phyloP scores from a whole-genome alignment of 2,797 vertebrate genomes.

The Momotus momota region DNA sequence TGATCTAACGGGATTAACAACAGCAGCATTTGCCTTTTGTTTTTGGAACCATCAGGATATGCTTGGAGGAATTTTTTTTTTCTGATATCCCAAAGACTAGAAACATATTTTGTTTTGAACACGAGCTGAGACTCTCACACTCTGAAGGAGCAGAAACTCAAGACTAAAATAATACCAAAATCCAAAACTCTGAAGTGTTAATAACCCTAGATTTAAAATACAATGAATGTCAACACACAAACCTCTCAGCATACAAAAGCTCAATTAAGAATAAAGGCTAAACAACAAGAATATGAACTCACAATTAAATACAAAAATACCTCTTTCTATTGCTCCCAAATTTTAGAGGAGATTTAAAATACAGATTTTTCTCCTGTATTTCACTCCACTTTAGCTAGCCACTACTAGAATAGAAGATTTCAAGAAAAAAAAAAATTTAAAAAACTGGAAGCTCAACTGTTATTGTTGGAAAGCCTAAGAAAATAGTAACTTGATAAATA shows the following conservation, averaged over 20 bases:
- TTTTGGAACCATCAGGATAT: neutral
- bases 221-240: neutral
- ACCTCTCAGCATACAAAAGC: neutral
- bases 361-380: neutral
- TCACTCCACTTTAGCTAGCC: neutral
- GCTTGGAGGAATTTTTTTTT: neutral
- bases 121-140: neutral
- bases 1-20: neutral
- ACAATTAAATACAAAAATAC: neutral
- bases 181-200: neutral
- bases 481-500: slow-evolving; percentile 54
- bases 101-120: neutral
- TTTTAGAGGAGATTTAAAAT: neutral
- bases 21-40: neutral
- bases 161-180: neutral
- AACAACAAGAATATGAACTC: neutral
- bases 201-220: neutral
- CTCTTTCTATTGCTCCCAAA: neutral
- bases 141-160: neutral
- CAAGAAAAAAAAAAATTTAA: neutral
- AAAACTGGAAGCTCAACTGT: slow-evolving; percentile 1
- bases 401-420: neutral
- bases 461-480: slow-evolving; percentile 56
- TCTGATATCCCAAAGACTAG: neutral
- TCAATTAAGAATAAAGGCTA: neutral